These are phyloP conservation scores for Sarcophaga variegata DNA, from an alignment of 2,888 invertebrate species.

Conservation along the genomic window DNA sequence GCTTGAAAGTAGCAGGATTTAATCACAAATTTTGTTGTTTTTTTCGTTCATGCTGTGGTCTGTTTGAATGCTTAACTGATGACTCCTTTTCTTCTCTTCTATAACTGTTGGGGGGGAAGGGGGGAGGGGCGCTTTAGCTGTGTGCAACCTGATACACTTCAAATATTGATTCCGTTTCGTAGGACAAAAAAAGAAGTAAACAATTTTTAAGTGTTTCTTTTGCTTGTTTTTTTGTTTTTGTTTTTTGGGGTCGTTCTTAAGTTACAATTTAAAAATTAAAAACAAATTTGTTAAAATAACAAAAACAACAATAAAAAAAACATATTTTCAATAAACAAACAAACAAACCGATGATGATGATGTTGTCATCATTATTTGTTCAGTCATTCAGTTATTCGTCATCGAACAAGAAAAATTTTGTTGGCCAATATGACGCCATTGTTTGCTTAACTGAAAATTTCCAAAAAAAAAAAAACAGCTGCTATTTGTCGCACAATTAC, in stretches of 20 bases:
- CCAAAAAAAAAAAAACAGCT: constrained; percentile 43
- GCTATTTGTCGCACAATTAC: constrained; percentile 60
- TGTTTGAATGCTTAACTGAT: no score
- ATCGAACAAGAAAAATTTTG: neutral
- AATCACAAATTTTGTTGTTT: constrained; percentile 45
- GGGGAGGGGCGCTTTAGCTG: no score
- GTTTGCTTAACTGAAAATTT: constrained; percentile 30
- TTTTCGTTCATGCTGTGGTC: neutral
- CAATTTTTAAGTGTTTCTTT: no score
- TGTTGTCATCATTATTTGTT: constrained; percentile 17
- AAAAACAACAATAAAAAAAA: neutral
- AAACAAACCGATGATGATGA: neutral
- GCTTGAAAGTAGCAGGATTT: constrained; percentile 66
- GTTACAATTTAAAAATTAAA: constrained; percentile 60
- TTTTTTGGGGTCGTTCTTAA: constrained; percentile 3
- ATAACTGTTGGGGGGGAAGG: neutral
- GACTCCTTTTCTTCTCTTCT: constrained; percentile 7
- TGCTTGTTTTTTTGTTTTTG: no score
- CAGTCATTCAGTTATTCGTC: no score
- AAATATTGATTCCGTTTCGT: constrained; percentile 66
- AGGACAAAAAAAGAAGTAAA: no score
- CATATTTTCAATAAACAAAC: constrained; percentile 56
- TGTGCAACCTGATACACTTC: constrained; percentile 70
- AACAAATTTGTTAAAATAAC: constrained; percentile 67
- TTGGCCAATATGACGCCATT: constrained; percentile 62